Evolutionary conservation across 2,888 invertebrate species (phyloP), one percentile per base, ranked within the genome.

Genomic region (Caenorhabditis panamensis): DNA sequence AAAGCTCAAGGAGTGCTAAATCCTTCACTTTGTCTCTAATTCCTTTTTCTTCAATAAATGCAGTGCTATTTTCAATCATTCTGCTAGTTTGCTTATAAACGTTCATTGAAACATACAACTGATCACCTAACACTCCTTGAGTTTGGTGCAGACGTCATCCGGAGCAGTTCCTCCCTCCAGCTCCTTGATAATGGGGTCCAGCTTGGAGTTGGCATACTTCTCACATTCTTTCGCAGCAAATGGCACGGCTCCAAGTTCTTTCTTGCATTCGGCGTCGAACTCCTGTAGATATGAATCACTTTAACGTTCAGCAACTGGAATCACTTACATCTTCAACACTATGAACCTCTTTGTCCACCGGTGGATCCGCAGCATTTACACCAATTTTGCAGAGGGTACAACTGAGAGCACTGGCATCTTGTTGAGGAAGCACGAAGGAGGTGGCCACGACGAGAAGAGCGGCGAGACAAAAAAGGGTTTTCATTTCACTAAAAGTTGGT

Each of bases 101-200:
- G 44, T 2, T 44, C 44, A n/a, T n/a, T n/a, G n/a, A n/a, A n/a
- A n/a, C n/a, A n/a, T n/a, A n/a, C n/a, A n/a, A n/a, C n/a, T n/a
- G 13, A 41, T 31, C 31, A 31, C 9, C 31, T 31, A 13, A 16
- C 41, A 41, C 13, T 41, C 41, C 13, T 41, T 5, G 41, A 41
- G 41, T 41, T 41, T 72, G 53, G 44, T 77, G 73, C 83, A 83
- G 22, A 83, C 83, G 37, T 83, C 80, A 28, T 80, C 24, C n/a
- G 83, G 83, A 5, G 83, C 83, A n/a, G 83, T 83, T 68, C 83
- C 83, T 18, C 61, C 44, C 59, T 80, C 83, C 37, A 83, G 64
- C 53, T 83, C 68, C 47, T 72, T 72, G 72, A 82, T 82, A 49
- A 83, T 83, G n/a, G 72, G 54, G 36, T 77, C 78, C 31, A 83